These are phyloP conservation scores for Saccopteryx bilineata DNA, from an alignment of 2,113 vertebrate genomes.

Conservation along the genomic window DNA sequence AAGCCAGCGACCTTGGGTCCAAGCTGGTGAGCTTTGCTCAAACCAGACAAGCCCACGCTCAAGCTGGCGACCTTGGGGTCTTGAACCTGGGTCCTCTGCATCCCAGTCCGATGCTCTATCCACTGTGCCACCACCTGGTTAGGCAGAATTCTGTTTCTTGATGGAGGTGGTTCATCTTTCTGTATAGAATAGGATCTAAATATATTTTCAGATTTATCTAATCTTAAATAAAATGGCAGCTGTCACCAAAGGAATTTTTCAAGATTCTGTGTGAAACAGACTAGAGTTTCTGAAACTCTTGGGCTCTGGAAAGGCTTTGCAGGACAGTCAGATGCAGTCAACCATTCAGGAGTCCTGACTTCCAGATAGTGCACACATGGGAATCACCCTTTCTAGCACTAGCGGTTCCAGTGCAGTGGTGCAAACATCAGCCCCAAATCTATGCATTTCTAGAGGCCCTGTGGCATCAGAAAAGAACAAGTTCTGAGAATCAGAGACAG, in stretches of 20 bases:
- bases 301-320: background rate
- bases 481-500: background rate
- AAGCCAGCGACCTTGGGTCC: too few species aligned
- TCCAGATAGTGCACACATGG: background rate
- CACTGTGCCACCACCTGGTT: too few species aligned
- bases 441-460: background rate
- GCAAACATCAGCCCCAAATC: background rate
- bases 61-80: too few species aligned
- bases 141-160: background rate
- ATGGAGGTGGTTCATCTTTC: background rate
- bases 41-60: too few species aligned
- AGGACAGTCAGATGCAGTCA: background rate
- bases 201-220: background rate
- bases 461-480: background rate
- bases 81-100: too few species aligned
- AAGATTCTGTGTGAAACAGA: background rate
- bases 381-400: background rate
- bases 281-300: background rate
- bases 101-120: too few species aligned
- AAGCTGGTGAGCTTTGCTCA: too few species aligned
- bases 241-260: background rate
- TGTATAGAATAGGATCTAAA: background rate
- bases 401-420: background rate
- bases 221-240: conserved; percentile 29
- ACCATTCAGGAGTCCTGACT: background rate